Conservation (phyloP, 1,140 invertebrate species). For the Coenobita brevimanus region DNA sequence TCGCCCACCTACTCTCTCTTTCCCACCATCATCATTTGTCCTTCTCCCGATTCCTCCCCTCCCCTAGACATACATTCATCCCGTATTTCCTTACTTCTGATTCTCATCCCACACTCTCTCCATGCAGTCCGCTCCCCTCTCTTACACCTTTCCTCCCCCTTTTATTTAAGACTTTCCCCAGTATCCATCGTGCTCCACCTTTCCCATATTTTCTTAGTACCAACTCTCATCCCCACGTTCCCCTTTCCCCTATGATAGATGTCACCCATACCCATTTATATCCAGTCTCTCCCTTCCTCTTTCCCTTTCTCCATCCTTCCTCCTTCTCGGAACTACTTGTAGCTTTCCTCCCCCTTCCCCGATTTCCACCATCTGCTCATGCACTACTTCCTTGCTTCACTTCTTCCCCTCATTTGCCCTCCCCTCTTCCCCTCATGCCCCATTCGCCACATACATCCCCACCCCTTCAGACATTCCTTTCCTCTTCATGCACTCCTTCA, state of each 20-base stretch:
- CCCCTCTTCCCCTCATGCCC: background rate
- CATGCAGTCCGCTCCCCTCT: background rate
- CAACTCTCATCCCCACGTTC: background rate
- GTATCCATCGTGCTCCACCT: background rate
- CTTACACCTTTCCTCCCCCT: background rate
- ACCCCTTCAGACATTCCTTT: no score
- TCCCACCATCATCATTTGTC: background rate
- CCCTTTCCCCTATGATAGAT: no score
- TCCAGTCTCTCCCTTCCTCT: background rate
- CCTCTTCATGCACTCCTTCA: no score
- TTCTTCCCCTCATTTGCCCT: background rate
- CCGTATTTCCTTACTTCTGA: background rate
- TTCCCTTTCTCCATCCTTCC: background rate
- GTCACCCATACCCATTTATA: no score
- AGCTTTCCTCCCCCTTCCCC: background rate
- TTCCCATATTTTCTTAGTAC: background rate
- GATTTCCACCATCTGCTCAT: background rate
- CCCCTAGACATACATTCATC: background rate
- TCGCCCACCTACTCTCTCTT: background rate
- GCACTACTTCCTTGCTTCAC: background rate
- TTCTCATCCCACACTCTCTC: background rate
- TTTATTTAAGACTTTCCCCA: conserved; percentile 1
- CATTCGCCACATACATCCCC: no score
- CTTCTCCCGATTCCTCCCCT: background rate
- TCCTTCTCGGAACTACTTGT: background rate